Base-by-base conservation (phyloP, 2,888 invertebrate genomes). In the Mayetiola destructor region DNA sequence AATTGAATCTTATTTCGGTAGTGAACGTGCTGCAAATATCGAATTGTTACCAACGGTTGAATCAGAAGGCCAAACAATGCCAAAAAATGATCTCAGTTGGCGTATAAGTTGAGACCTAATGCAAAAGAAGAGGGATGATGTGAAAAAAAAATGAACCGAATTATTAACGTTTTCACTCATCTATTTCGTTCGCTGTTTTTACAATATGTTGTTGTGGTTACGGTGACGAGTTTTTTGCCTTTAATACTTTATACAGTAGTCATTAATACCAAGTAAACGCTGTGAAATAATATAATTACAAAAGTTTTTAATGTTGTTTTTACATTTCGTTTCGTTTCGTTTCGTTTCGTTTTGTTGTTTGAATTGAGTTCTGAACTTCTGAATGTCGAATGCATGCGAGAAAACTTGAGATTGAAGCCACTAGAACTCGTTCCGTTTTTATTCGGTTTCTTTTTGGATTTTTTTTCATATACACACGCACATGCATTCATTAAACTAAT, bases 391-490 rank as follows among this genome's bases (percentile, higher is more conserved):
- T n/a, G n/a, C n/a, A n/a, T n/a, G n/a, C n/a, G 23, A 42, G 23
- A 6, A 42, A 42, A n/a, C 10, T 12, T 12, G 14, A 16, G 27
- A 48, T 27, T 27, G 48, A 48, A 48, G 48, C 48, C 48, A 48
- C 27, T 48, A 48, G 48, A 48, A 48, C 48, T 48, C 27, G 48
- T 48, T 48, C 48, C 48, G 48, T 48, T 48, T 48, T 48, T n/a
- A 9, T 27, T 48, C 27, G 14, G 3, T 48, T 27, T 27, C 5
- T 4, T 36, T 14, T n/a, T n/a, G n/a, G n/a, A n/a, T n/a, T n/a
- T n/a, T n/a, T n/a, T n/a, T n/a, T n/a, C n/a, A n/a, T n/a, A n/a
- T n/a, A n/a, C n/a, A n/a, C n/a, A n/a, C n/a, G n/a, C n/a, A n/a
- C n/a, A n/a, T n/a, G n/a, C n/a, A n/a, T n/a, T n/a, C n/a, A n/a